phyloP scores from a whole-genome alignment of 2,797 vertebrate species.

The Stomatorhinus walkeri region DNA sequence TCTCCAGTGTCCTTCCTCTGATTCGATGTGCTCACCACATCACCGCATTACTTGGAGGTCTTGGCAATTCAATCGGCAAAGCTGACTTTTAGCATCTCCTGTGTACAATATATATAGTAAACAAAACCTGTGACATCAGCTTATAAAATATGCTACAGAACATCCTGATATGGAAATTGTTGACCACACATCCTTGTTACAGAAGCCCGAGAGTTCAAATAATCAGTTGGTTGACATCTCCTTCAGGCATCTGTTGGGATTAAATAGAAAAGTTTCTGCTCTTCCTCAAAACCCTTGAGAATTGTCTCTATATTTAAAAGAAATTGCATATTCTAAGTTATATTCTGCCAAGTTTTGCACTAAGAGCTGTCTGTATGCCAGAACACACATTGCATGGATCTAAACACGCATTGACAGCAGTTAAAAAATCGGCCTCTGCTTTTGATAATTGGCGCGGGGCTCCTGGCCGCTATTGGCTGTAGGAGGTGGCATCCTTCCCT shows the following conservation, averaged over 20 bases:
- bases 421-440: background rate
- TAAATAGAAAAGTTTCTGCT: conserved; percentile 22
- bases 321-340: background rate
- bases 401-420: conserved; percentile 4
- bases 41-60: conserved; percentile 23
- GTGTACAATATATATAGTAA: conserved; percentile 19
- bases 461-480: background rate
- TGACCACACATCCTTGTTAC: conserved; percentile 27
- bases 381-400: conserved; percentile 16
- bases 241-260: background rate
- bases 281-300: background rate
- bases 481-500: background rate
- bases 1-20: conserved; percentile 34
- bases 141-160: conserved; percentile 24
- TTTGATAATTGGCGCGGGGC: background rate
- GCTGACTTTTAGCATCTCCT: conserved; percentile 16
- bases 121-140: background rate
- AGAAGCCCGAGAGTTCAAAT: conserved; percentile 6
- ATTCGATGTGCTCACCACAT: conserved; percentile 37
- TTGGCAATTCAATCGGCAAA: conserved; percentile 13
- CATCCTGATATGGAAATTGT: conserved; percentile 22
- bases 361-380: conserved; percentile 8
- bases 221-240: conserved; percentile 21
- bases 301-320: background rate
- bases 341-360: conserved; percentile 18